Evolutionary conservation across 2,888 invertebrate species (phyloP).

Genomic region (Camptogramma bilineatum): DNA sequence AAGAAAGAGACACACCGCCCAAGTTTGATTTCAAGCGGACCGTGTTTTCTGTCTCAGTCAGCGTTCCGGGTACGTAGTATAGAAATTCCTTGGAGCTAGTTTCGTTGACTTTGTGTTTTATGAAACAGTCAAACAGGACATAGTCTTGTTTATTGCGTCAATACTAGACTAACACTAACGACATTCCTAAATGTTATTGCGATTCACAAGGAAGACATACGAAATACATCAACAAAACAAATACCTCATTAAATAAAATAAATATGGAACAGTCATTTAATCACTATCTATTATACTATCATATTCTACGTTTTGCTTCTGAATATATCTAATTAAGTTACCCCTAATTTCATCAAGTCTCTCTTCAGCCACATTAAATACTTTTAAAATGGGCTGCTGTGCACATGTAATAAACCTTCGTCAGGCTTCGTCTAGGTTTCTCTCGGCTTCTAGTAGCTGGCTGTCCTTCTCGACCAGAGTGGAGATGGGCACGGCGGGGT

Average conservation of each 20-base stretch:
- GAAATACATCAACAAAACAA: not conserved
- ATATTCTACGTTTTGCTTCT: constrained; percentile 15
- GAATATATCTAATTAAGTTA: constrained; percentile 22
- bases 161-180: not conserved
- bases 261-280: constrained; percentile 2
- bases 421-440: constrained; percentile 35
- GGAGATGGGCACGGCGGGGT: constrained; percentile 17
- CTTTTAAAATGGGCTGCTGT: constrained; percentile 17
- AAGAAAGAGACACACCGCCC: no score
- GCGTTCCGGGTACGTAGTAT: no score
- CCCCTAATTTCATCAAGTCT: constrained; percentile 27
- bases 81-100: no score
- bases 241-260: not conserved
- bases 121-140: not conserved
- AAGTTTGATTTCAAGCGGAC: no score
- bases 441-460: constrained; percentile 10
- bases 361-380: constrained; percentile 25
- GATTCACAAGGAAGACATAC: not conserved
- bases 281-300: constrained; percentile 9
- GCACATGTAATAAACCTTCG: constrained; percentile 31
- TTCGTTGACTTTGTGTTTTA: not conserved
- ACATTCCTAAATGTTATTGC: not conserved
- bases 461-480: constrained; percentile 22
- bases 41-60: no score
- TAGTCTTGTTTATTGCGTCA: not conserved